Evolutionary conservation across 2,888 invertebrate species (phyloP).

Genomic region (Cacoxenus indagator): DNA sequence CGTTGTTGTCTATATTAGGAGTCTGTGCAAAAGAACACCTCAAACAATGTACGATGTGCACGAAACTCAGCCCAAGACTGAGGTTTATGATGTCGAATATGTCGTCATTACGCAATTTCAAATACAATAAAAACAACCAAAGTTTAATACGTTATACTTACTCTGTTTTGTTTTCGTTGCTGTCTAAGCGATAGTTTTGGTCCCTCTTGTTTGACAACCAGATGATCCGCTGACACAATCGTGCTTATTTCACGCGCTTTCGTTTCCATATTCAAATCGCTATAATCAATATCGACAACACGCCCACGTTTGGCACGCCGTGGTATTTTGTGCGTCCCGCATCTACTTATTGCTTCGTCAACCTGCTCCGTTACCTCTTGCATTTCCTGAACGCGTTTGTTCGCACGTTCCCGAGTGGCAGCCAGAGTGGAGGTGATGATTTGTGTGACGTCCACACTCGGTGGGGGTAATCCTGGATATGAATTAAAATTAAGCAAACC

Average conservation of each 20-base stretch:
- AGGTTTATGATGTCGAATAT: slow-evolving; percentile 70
- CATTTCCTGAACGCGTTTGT: slow-evolving; percentile 43
- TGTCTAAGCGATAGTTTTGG: slow-evolving; percentile 69
- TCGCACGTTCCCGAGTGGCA: slow-evolving; percentile 28
- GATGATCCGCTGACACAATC: slow-evolving; percentile 43
- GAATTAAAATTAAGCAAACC: not conserved
- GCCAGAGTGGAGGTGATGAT: slow-evolving; percentile 45
- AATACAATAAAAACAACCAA: not conserved
- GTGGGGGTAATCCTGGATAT: slow-evolving; percentile 49
- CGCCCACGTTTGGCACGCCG: slow-evolving; percentile 27
- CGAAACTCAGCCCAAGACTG: slow-evolving; percentile 38
- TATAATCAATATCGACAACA: slow-evolving; percentile 41
- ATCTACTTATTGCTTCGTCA: slow-evolving; percentile 46
- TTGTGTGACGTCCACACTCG: slow-evolving; percentile 43
- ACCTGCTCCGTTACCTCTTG: slow-evolving; percentile 44
- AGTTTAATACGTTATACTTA: slow-evolving; percentile 40
- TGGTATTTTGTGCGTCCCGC: slow-evolving; percentile 26
- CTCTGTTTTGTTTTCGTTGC: slow-evolving; percentile 69
- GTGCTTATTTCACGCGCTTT: slow-evolving; percentile 40
- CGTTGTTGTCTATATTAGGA: slow-evolving; percentile 45
- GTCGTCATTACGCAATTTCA: slow-evolving; percentile 59
- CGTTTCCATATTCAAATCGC: slow-evolving; percentile 46
- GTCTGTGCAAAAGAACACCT: slow-evolving; percentile 54
- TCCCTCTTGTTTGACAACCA: slow-evolving; percentile 7
- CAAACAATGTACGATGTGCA: slow-evolving; percentile 48